Evolutionary conservation across 1,140 invertebrate genomes (phyloP).

Genomic region (Drosophila pandora): DNA sequence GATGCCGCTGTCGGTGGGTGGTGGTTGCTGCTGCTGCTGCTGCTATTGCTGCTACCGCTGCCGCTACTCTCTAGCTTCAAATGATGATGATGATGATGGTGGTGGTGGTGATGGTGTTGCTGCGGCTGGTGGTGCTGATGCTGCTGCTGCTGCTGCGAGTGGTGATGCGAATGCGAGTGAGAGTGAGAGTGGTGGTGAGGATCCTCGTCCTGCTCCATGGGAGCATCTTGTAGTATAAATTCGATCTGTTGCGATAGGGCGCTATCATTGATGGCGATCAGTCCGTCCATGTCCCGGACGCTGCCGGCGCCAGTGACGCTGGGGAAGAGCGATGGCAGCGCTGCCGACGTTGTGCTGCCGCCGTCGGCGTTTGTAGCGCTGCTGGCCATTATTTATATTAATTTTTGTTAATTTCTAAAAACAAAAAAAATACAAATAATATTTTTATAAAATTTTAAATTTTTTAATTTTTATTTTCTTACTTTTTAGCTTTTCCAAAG

Average conservation of each 20-base stretch:
- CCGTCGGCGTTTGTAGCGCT: conserved; percentile 50
- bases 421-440: too few species aligned
- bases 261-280: conserved; percentile 83
- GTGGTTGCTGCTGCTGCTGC: conserved; percentile 51
- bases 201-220: conserved; percentile 80
- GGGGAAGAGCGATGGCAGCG: conserved; percentile 64
- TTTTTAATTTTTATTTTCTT: background rate
- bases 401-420: background rate
- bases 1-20: conserved; percentile 69
- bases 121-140: conserved; percentile 16
- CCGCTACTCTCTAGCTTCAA: conserved; percentile 30
- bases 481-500: conserved; percentile 6
- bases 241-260: conserved; percentile 83
- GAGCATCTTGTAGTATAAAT: conserved; percentile 83
- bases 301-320: conserved; percentile 31
- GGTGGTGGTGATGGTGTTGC: background rate
- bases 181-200: conserved; percentile 50
- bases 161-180: conserved; percentile 17
- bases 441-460: too few species aligned
- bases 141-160: conserved; percentile 38
- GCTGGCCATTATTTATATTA: conserved; percentile 50
- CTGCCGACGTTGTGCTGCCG: conserved; percentile 35
- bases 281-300: conserved; percentile 75
- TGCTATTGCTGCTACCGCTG: conserved; percentile 19
- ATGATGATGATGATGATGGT: conserved; percentile 15